phyloP scores from a whole-genome alignment of 2,113 vertebrate genomes.

The Pluvianellus socialis region DNA sequence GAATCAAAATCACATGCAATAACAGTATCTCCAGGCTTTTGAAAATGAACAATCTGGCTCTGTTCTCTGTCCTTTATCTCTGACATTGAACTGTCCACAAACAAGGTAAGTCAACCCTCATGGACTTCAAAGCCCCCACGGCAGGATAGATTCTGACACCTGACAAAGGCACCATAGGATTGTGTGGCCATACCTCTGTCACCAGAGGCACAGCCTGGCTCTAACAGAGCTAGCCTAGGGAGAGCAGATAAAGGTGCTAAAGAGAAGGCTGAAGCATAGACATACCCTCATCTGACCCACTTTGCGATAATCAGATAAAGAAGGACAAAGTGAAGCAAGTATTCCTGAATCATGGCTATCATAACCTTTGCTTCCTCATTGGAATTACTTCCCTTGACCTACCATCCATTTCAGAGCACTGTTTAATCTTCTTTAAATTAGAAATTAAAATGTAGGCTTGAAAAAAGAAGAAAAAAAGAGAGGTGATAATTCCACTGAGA shows the following conservation, averaged over 20 bases:
- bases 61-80: neutral
- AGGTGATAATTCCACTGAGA: neutral
- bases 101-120: neutral
- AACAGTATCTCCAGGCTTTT: neutral
- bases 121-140: neutral
- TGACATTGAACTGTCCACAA: neutral
- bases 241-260: neutral
- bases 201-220: neutral
- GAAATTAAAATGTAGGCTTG: constrained; percentile 6
- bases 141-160: neutral
- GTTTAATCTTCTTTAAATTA: neutral
- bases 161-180: neutral
- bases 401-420: neutral
- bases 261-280: neutral
- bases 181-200: neutral
- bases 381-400: neutral
- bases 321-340: neutral
- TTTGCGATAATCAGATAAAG: neutral
- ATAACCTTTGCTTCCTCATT: neutral
- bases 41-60: neutral
- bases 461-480: neutral
- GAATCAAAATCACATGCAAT: neutral
- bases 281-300: neutral
- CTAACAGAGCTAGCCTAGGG: neutral
- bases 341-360: neutral